These are phyloP conservation scores for Sebastes minor DNA, from an alignment of 2,797 vertebrate species.

Conservation along the genomic window DNA sequence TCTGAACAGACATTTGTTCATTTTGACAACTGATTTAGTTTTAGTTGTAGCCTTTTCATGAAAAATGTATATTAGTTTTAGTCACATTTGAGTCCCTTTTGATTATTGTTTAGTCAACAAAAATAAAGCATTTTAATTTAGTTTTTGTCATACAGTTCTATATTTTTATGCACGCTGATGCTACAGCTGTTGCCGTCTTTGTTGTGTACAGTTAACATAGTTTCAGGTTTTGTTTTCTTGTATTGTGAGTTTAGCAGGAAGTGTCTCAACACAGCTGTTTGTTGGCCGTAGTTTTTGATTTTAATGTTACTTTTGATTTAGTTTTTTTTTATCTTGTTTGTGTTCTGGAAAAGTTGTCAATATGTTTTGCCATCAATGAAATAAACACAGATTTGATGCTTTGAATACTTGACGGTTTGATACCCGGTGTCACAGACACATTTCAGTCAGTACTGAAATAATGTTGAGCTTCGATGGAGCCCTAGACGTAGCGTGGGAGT, in stretches of 20 bases:
- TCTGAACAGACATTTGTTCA: background rate
- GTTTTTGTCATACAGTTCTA: background rate
- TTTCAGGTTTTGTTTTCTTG: background rate
- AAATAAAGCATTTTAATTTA: background rate
- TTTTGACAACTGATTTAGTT: no score
- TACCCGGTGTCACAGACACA: background rate
- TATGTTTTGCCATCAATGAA: background rate
- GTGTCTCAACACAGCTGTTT: background rate
- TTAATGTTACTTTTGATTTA: no score
- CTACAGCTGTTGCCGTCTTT: background rate
- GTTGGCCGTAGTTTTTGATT: background rate
- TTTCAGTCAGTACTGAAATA: background rate
- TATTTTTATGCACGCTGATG: background rate
- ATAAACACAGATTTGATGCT: background rate
- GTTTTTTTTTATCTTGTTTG: background rate
- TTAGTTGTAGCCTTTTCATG: background rate
- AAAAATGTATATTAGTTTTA: background rate
- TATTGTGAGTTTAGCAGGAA: background rate
- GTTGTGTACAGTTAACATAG: no score
- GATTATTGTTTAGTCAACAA: background rate
- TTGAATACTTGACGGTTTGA: background rate
- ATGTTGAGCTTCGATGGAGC: background rate
- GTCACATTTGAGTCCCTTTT: background rate
- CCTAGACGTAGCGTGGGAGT: no score
- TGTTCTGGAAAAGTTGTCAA: background rate